These are phyloP conservation scores for Stichodactyla helianthus DNA, from an alignment of 64 coral and sea anemone genomes.

Conservation along the genomic window DNA sequence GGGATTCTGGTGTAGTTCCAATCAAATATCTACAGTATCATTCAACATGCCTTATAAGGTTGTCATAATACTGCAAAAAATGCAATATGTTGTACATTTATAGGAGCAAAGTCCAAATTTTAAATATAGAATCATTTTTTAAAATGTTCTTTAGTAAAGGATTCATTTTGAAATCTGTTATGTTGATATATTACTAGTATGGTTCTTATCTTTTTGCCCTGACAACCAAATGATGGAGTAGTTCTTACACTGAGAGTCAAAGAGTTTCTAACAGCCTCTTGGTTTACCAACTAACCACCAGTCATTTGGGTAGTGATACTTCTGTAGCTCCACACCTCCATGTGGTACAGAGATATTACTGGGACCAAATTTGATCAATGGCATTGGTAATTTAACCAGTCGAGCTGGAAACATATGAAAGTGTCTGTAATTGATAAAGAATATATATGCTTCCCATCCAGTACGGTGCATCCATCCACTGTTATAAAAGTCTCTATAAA, in stretches of 20 bases:
- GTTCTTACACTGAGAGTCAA: background rate
- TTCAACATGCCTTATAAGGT: too few relatives aligned
- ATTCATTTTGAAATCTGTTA: too few relatives aligned
- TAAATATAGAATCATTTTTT: too few relatives aligned
- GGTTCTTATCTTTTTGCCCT: too few relatives aligned
- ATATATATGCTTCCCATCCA: constrained; percentile 64
- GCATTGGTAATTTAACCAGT: constrained; percentile 46
- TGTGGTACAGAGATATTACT: constrained; percentile 56
- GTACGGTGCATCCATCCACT: constrained; percentile 64
- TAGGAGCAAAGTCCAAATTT: too few relatives aligned
- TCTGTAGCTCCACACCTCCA: constrained; percentile 61
- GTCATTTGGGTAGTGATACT: constrained; percentile 79
- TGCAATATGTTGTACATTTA: too few relatives aligned
- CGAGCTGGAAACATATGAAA: constrained; percentile 71
- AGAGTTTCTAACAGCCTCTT: constrained; percentile 39
- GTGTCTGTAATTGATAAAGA: constrained; percentile 78
- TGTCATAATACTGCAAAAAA: too few relatives aligned
- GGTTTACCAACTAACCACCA: constrained; percentile 78
- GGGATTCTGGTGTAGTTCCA: too few relatives aligned
- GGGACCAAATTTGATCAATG: constrained; percentile 36
- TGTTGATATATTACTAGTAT: too few relatives aligned
- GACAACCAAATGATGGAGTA: background rate
- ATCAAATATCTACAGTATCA: too few relatives aligned
- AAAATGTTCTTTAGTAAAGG: too few relatives aligned
- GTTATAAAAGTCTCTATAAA: constrained; percentile 61